A percentile compares a stretch with the other conserved stretches of the same genome.
Conservation (phyloP, 2,888 invertebrate species). For the Drosophila heteroneura region DNA sequence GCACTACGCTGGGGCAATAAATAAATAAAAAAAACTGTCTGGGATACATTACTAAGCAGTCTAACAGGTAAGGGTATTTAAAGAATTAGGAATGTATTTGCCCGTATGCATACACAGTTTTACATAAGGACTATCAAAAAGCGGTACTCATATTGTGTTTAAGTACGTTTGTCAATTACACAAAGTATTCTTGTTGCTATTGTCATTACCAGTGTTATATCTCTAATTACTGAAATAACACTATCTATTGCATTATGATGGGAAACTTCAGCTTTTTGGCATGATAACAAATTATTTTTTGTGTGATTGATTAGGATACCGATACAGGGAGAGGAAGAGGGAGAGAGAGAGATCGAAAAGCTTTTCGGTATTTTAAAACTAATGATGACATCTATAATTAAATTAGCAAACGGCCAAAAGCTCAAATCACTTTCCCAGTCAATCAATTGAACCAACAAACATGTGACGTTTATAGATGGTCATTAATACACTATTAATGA, state of each 20-base stretch:
- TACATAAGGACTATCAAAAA: neutral
- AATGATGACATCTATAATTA: slow-evolving; percentile 29
- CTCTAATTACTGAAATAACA: neutral
- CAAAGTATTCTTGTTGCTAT: neutral
- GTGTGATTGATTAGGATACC: slow-evolving; percentile 10
- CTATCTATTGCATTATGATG: neutral
- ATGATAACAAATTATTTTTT: slow-evolving; percentile 34
- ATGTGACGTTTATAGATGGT: neutral
- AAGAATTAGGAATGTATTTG: neutral
- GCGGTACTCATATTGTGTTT: neutral
- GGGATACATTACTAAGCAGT: neutral
- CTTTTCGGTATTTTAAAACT: neutral
- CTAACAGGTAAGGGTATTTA: neutral
- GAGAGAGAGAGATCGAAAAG: neutral
- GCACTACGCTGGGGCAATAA: neutral
- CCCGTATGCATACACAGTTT: neutral
- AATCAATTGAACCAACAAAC: neutral
- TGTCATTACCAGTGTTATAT: neutral
- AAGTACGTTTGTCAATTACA: slow-evolving; percentile 7
- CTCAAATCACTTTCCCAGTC: neutral
- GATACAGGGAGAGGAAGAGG: neutral
- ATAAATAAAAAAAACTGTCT: neutral
- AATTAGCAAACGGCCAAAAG: neutral
- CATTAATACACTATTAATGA: neutral
- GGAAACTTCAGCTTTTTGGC: slow-evolving; percentile 13